A percentile compares a stretch with the other conserved stretches of the same genome.
phyloP scores from a whole-genome alignment of 2,888 invertebrate species.

The Ctena decussata region DNA sequence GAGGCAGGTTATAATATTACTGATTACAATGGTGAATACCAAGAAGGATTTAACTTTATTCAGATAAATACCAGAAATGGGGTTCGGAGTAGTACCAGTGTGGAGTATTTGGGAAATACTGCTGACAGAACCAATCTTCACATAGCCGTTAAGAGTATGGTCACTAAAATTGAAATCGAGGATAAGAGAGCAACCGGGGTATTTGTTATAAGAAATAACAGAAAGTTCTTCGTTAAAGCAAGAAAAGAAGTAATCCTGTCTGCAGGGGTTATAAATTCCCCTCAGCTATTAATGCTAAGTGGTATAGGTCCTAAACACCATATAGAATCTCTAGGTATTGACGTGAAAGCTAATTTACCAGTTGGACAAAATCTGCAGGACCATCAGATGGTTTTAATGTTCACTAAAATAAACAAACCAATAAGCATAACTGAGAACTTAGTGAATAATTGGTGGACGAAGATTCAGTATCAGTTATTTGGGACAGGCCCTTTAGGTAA shows the following conservation, averaged over 20 bases:
- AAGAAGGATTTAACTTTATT: neutral
- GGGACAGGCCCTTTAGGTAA: neutral
- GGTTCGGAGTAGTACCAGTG: neutral
- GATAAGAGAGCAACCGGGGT: slow-evolving; percentile 76
- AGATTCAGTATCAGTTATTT: neutral
- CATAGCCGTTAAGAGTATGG: neutral
- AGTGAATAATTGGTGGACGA: neutral
- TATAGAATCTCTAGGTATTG: slow-evolving; percentile 79
- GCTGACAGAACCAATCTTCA: neutral
- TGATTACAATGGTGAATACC: slow-evolving; percentile 30
- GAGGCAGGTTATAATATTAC: slow-evolving; percentile 21
- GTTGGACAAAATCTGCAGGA: slow-evolving; percentile 84
- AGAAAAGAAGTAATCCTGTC: slow-evolving; percentile 81
- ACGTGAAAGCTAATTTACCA: slow-evolving; percentile 81
- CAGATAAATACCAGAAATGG: neutral
- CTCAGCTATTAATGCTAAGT: slow-evolving; percentile 84
- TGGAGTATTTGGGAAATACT: neutral
- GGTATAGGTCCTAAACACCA: slow-evolving; percentile 85
- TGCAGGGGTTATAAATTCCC: slow-evolving; percentile 85
- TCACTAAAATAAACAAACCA: neutral
- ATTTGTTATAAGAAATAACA: slow-evolving; percentile 70
- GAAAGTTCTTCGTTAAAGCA: slow-evolving; percentile 67
- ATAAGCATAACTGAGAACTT: neutral
- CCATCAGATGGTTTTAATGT: slow-evolving; percentile 45
- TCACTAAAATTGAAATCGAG: slow-evolving; percentile 65